Base-by-base conservation (phyloP, 2,888 invertebrate genomes). In the Pimpla rufipes region DNA sequence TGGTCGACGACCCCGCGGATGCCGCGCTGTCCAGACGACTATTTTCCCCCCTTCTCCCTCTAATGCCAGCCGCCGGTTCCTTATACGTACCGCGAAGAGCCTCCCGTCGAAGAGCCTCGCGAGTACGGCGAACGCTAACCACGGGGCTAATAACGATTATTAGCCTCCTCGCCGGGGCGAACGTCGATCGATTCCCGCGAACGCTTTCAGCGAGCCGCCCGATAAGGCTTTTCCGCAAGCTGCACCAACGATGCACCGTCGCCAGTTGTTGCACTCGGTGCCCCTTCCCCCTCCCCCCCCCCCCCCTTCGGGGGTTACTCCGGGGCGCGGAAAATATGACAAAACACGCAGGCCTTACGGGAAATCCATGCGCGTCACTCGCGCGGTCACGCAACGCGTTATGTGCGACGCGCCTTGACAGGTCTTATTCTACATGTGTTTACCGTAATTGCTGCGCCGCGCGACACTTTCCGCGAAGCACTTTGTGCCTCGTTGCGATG, bases 1-100 rank as follows among this genome's bases (percentile, higher is more conserved):
- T 42, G 76, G 76, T 76, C 76, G 67, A 57, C 57, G 76, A 76
- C 55, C 67, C 45, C 55, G 37, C n/a, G 70, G 8, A 67, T 47
- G 35, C 16, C n/a, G 16, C 42, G 66, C 13, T 23, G 66, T 23
- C 66, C 42, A 29, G 66, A 66, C 66, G 11, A 13, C 11, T n/a
- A n/a, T n/a, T n/a, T 21, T 21, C 18, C 18, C 55, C 5, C 18
- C 23, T 29, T 29, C 29, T 29, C 23, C 10, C 21, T 29, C 29
- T 29, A 29, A 29, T 29, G 29, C 29, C 29, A 5, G 3, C 29
- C 29, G 3, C 29, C 2, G 29, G 29, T 29, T 29, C 29, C n/a
- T n/a, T n/a, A n/a, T n/a, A n/a, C n/a, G n/a, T n/a, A n/a, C n/a
- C n/a, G n/a, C n/a, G n/a, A n/a, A n/a, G n/a, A n/a, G n/a, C n/a